These are phyloP conservation scores for Aleiodes testaceus DNA, from an alignment of 2,888 invertebrate genomes.

Conservation along the genomic window DNA sequence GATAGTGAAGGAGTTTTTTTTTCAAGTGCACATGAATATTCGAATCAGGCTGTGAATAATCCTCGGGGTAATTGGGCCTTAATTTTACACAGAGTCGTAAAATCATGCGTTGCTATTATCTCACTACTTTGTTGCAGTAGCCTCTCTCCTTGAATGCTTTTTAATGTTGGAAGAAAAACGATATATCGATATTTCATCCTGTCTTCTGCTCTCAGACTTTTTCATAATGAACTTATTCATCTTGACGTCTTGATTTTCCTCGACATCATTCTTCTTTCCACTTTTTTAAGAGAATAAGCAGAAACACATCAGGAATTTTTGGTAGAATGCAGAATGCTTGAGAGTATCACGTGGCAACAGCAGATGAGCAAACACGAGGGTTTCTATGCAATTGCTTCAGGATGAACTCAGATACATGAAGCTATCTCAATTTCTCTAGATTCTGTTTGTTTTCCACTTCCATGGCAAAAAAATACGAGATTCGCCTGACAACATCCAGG, in stretches of 20 bases:
- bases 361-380: conserved; percentile 50
- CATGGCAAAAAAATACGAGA: no score
- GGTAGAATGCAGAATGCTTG: not conserved
- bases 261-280: not conserved
- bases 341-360: conserved; percentile 40
- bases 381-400: conserved; percentile 45
- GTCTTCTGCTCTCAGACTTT: not conserved
- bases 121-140: no score
- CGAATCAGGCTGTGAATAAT: not conserved
- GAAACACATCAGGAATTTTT: not conserved
- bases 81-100: conserved; percentile 22
- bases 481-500: conserved; percentile 56
- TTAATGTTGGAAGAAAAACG: no score
- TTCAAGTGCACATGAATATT: conserved; percentile 1
- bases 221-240: no score
- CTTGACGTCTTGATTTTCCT: no score
- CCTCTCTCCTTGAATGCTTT: no score
- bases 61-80: conserved; percentile 14
- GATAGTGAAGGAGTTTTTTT: not conserved
- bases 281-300: not conserved
- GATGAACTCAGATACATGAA: not conserved
- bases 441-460: conserved; percentile 8
- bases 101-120: conserved; percentile 12
- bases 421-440: not conserved
- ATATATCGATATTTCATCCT: no score